phyloP scores from a whole-genome alignment of 2,113 vertebrate genomes.

The Balaeniceps rex region DNA sequence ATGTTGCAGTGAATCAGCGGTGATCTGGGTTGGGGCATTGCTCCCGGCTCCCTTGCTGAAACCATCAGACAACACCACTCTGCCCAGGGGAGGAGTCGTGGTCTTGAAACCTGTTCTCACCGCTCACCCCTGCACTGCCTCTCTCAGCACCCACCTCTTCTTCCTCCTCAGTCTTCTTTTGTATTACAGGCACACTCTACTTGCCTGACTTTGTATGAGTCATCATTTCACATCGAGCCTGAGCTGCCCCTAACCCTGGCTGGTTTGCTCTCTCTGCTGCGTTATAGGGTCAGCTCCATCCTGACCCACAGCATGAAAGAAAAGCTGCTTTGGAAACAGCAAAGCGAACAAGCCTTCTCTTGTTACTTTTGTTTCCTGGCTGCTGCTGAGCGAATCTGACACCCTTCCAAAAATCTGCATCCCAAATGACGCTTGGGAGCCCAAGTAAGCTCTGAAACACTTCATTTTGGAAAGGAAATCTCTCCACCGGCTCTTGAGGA shows the following conservation, averaged over 20 bases:
- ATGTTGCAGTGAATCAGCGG: rapidly evolving
- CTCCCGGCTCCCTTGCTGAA: not conserved
- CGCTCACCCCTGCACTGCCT: not conserved
- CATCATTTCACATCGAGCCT: not conserved
- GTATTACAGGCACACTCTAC: not conserved
- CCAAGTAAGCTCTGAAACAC: not conserved
- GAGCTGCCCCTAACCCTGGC: not conserved
- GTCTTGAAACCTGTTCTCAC: not conserved
- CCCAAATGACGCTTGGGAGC: not conserved
- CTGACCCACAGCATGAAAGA: not conserved
- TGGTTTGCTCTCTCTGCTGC: not conserved
- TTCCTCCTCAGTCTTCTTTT: not conserved
- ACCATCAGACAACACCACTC: not conserved
- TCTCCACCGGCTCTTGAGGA: not conserved
- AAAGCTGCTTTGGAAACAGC: constrained; percentile 15
- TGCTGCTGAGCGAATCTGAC: not conserved
- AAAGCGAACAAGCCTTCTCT: not conserved
- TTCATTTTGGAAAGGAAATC: not conserved
- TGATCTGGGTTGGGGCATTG: not conserved
- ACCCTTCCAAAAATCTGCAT: not conserved
- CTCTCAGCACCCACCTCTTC: not conserved
- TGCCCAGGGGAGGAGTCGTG: not conserved
- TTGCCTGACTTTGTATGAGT: not conserved
- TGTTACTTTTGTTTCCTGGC: not conserved
- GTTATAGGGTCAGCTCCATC: not conserved